These are phyloP conservation scores for Melitaea cinxia DNA, from an alignment of 1,140 invertebrate species.

Conservation along the genomic window DNA sequence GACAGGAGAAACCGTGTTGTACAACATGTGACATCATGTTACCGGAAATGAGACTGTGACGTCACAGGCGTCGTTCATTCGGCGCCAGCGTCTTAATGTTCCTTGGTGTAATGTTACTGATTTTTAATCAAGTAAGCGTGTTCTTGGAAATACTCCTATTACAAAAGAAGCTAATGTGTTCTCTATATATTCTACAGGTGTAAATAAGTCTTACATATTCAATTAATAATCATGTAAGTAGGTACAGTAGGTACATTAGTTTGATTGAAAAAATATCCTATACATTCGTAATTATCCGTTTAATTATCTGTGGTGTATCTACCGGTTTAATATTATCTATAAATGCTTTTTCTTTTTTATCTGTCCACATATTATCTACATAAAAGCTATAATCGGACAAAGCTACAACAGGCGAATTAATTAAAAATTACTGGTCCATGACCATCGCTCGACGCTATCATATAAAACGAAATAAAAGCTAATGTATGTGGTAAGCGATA, in stretches of 20 bases:
- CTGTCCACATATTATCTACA: constrained; percentile 44
- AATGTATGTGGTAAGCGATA: not conserved
- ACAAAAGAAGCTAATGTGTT: constrained; percentile 1
- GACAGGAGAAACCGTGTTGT: constrained; percentile 15
- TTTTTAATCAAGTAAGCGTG: constrained; percentile 19
- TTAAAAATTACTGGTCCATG: constrained; percentile 62
- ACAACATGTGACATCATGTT: constrained; percentile 2
- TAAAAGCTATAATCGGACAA: constrained; percentile 53
- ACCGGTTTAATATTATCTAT: constrained; percentile 35
- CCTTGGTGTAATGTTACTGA: constrained; percentile 23
- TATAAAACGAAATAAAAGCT: not conserved
- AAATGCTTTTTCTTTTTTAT: constrained; percentile 32
- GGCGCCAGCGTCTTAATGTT: constrained; percentile 25
- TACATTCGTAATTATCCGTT: too few species aligned
- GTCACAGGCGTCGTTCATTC: constrained; percentile 35
- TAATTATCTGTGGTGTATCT: constrained; percentile 19
- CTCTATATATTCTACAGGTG: too few species aligned
- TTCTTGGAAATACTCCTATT: not conserved
- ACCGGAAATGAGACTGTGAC: constrained; percentile 40
- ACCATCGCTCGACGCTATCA: constrained; percentile 39
- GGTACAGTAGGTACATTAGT: too few species aligned
- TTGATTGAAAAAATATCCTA: too few species aligned
- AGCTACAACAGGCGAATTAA: constrained; percentile 54
- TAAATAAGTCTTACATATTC: too few species aligned
- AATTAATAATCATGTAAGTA: too few species aligned